Percentiles rank a stretch among this genome's conserved stretches.
Evolutionary conservation across 2,797 vertebrate species (phyloP).

Genomic region (Apogon hyalosoma): DNA sequence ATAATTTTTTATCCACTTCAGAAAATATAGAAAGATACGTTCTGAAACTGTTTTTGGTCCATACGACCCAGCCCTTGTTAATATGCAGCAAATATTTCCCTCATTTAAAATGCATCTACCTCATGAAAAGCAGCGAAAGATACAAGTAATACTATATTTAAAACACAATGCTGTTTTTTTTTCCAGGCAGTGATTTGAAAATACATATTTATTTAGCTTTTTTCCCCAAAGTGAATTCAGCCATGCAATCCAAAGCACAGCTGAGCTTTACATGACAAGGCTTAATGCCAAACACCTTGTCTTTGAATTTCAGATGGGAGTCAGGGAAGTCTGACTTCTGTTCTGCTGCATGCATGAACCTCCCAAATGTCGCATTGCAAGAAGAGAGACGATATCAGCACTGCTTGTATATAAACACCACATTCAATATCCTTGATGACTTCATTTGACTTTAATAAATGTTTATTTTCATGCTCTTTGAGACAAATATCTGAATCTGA

Average conservation of each 20-base stretch:
- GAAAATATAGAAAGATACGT: too few relatives aligned
- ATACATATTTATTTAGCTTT: too few relatives aligned
- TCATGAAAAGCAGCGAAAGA: too few relatives aligned
- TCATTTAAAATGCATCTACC: too few relatives aligned
- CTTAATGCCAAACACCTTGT: not conserved
- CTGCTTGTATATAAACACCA: not conserved
- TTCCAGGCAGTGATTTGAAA: not conserved
- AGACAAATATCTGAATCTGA: not conserved
- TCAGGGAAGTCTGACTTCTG: not conserved
- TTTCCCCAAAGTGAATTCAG: not conserved
- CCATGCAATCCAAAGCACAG: not conserved
- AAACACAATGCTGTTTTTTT: conserved; percentile 1
- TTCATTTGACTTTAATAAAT: not conserved
- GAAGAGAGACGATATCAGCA: not conserved
- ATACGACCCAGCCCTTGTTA: too few relatives aligned
- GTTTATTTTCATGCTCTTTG: not conserved
- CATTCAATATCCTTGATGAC: not conserved
- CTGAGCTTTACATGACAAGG: not conserved
- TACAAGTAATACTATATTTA: too few relatives aligned
- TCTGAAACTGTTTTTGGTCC: too few relatives aligned
- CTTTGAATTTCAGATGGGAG: not conserved
- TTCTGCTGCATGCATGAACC: not conserved
- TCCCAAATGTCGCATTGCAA: not conserved
- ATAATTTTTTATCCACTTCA: too few relatives aligned
- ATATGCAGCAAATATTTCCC: too few relatives aligned